Evolutionary conservation across 2,797 vertebrate genomes (phyloP), one percentile per base, ranked within the genome.

Genomic region (Urosaurus nigricauda): DNA sequence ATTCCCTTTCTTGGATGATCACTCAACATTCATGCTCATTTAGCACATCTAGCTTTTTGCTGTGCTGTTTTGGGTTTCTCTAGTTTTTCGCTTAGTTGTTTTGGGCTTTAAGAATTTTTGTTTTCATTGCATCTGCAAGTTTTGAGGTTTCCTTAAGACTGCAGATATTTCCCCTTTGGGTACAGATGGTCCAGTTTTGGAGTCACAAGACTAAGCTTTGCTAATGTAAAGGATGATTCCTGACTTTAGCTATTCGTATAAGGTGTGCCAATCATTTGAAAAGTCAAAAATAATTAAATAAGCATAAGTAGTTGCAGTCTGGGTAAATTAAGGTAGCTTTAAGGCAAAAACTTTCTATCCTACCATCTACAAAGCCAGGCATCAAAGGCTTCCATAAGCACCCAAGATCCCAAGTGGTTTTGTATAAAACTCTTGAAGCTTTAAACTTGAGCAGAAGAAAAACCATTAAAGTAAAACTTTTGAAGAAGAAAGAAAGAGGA

Each of bases 321-420:
- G 7, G 63, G 12, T 1, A 51, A 58, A 26, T 60, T 65, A 60
- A 65, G 14, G 24, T 24, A 47, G 51, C 32, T 75, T n/a, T 19
- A 89, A 85, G 83, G 14, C 37, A 63, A 74, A 51, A 60, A 60
- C 4, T n/a, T 68, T 84, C 12, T 24, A 16, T 35, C 79, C 63
- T 63, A 65, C 14, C 7, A 16, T 56, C 35, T 37, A 80, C 35
- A 80, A 85, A 75, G n/a, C 13, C 40, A 85, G 29, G 9, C 65
- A 60, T 79, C 60, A 84, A 88, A 88, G 73, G 32, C 60, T 51
- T 79, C 68, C 11, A 65, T 63, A 88, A 83, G n/a, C 8, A 65
- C 43, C 81, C 79, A 19, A 1, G 17, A 29, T 77, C 14, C 79
- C 70, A 29, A 21, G 56, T 19, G 58, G n/a, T 51, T 83, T 47